Conservation (phyloP, 2,113 vertebrate genomes). For the Brachypodius melanocephalos region DNA sequence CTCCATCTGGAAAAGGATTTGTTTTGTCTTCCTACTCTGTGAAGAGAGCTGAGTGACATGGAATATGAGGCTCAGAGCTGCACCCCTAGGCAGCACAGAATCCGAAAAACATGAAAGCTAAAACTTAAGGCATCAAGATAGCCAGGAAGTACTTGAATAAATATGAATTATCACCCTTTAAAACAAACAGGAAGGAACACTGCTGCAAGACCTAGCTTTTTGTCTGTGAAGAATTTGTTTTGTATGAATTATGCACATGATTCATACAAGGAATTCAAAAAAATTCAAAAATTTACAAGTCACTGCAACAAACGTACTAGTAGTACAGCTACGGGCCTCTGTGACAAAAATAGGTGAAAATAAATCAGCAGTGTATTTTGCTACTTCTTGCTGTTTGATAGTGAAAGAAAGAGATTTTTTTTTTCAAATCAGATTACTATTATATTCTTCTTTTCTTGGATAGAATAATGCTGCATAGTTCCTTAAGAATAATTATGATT, state of each 20-base stretch:
- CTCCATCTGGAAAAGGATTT: too few species aligned
- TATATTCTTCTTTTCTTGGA: background rate
- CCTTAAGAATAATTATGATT: background rate
- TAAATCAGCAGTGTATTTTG: background rate
- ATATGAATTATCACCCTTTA: background rate
- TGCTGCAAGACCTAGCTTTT: background rate
- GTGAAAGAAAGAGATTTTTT: background rate
- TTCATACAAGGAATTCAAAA: background rate
- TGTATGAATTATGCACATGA: background rate
- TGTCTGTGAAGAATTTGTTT: background rate
- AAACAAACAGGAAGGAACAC: background rate
- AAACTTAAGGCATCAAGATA: too few species aligned
- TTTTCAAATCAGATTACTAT: background rate
- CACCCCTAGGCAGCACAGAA: too few species aligned
- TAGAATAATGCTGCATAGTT: background rate
- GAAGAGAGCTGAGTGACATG: too few species aligned
- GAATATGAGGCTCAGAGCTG: too few species aligned
- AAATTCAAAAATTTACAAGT: background rate
- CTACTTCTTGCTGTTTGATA: background rate
- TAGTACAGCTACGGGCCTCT: accelerated
- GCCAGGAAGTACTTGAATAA: background rate
- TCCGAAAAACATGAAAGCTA: too few species aligned
- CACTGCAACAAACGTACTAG: background rate
- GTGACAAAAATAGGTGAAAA: background rate
- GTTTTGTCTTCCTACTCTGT: too few species aligned